These are phyloP conservation scores for Mamestra configurata DNA, from an alignment of 1,140 invertebrate species.

Conservation along the genomic window DNA sequence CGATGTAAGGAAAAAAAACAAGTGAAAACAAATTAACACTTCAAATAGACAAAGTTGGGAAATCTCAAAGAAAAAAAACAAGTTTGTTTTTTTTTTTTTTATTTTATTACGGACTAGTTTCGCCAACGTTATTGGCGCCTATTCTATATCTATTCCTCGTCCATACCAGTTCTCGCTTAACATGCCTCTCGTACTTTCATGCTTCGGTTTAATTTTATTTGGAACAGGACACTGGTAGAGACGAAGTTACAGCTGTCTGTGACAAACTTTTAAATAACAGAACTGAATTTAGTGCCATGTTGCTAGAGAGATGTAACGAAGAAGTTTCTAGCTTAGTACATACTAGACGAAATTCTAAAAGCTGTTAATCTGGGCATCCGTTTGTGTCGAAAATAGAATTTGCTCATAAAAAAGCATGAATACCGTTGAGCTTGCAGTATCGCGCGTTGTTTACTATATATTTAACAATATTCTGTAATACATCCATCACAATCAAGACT, in stretches of 20 bases:
- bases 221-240: slow-evolving; percentile 8
- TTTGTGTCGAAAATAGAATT: slow-evolving; percentile 50
- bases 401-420: not conserved
- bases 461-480: no score
- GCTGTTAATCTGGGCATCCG: slow-evolving; percentile 56
- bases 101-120: no score
- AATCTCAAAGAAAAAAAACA: not conserved
- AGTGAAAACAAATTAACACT: not conserved
- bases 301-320: slow-evolving; percentile 59
- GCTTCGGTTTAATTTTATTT: slow-evolving; percentile 36
- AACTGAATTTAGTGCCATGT: slow-evolving; percentile 49
- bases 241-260: slow-evolving; percentile 33
- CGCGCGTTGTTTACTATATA: no score
- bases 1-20: not conserved
- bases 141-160: no score
- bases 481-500: no score
- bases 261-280: slow-evolving; percentile 52
- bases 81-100: no score
- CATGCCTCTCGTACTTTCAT: no score
- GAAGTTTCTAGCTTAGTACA: slow-evolving; percentile 55
- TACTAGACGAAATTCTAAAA: slow-evolving; percentile 43
- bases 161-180: no score
- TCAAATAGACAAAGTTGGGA: not conserved
- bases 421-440: no score
- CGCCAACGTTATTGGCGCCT: no score